Percentiles rank a stretch among this genome's conserved stretches.
Evolutionary conservation across 30 jellyfish, hydroid and myxozoan genomes (phyloP).

Genomic region (Cassiopea andromeda): DNA sequence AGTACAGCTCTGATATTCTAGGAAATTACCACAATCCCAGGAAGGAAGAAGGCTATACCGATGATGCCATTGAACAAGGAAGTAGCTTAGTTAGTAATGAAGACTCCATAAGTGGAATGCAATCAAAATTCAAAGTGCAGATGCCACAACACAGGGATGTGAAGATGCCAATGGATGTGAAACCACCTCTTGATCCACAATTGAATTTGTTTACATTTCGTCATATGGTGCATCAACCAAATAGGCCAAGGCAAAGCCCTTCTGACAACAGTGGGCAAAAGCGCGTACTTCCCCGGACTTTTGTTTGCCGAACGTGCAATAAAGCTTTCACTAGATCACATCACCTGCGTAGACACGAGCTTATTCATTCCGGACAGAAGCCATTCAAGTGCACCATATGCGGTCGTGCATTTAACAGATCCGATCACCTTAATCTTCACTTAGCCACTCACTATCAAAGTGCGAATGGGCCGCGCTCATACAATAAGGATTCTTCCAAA

Average conservation of each 20-base stretch:
- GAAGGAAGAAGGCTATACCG: constrained; percentile 34
- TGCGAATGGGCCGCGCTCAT: constrained; percentile 56
- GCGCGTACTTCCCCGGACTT: constrained; percentile 72
- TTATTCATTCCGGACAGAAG: constrained; percentile 70
- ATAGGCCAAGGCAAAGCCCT: constrained; percentile 16
- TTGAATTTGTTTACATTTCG: constrained; percentile 62
- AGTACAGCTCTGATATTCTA: not conserved
- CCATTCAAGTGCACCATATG: constrained; percentile 75
- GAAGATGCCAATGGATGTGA: constrained; percentile 29
- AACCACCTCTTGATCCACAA: constrained; percentile 40
- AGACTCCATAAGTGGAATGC: constrained; percentile 12
- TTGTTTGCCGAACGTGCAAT: constrained; percentile 71
- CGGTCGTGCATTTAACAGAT: constrained; percentile 75
- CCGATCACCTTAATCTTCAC: constrained; percentile 72
- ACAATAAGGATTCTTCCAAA: constrained; percentile 36
- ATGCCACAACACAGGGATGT: constrained; percentile 31
- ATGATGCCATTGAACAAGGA: not conserved
- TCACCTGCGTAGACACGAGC: constrained; percentile 67
- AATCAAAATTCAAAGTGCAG: constrained; percentile 49
- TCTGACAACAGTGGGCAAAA: constrained; percentile 26
- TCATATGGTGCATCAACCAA: constrained; percentile 62
- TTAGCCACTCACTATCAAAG: constrained; percentile 75
- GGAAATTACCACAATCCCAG: constrained; percentile 42
- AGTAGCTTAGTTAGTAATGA: not conserved
- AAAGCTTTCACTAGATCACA: constrained; percentile 72